Evolutionary conservation across 1,140 invertebrate species (phyloP), one percentile per base, ranked within the genome.

Genomic region (Drosophila gunungcola): DNA sequence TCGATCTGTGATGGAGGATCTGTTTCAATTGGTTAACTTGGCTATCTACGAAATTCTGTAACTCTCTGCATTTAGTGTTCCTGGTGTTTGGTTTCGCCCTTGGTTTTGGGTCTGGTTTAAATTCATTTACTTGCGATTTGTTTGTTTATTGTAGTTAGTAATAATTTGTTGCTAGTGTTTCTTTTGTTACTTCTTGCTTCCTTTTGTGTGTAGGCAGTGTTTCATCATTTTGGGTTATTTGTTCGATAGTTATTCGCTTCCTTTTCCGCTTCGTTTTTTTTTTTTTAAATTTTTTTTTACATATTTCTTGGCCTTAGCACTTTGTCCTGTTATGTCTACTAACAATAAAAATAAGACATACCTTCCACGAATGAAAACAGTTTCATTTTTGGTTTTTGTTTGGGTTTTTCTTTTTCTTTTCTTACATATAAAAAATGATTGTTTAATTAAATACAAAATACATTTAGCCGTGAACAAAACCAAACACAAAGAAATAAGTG

Each of bases 141-240:
- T 90, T 45, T 86, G 64, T 70, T 72, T 81, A 73, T 90, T 89
- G 73, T 78, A 83, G 60, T 85, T 88, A 55, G 63, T 84, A 80
- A 80, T 84, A 80, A 82, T 83, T 88, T 88, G 83, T 89, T 88
- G 63, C 83, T 89, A 89, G 75, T 88, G 81, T 56, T 2, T 21
- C 25, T 42, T 34, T 63, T 73, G 57, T 65, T 73, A 38, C 36
- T 38, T 79, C 56, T 61, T 43, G 27, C 72, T 75, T 75, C 67
- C 55, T 82, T 70, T 72, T 43, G 55, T 77, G 54, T 83, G 58
- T 91, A 89, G 84, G 76, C 83, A 91, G 85, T 88, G 88, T 89
- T 88, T 85, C 75, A 72, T 86, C 72, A 62, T 75, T 70, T 32
- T 32, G 49, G 48, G 32, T 13, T 39, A 49, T 81, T 73, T 75